Conservation (phyloP, 2,888 invertebrate species). For the Oithona nana region DNA sequence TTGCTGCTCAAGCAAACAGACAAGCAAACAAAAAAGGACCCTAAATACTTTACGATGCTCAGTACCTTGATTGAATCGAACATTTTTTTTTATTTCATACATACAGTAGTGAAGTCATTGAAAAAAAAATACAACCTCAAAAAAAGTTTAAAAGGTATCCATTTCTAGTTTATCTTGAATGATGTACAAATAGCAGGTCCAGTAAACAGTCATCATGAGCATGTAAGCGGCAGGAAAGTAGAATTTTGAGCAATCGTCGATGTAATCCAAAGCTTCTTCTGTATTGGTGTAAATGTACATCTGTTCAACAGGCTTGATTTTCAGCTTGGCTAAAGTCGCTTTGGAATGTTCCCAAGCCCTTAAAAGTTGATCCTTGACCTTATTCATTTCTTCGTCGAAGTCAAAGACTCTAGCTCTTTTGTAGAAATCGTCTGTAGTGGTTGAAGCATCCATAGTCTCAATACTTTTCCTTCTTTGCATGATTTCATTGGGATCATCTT, state of each 20-base stretch:
- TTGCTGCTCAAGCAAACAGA: constrained; percentile 15
- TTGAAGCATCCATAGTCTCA: neutral
- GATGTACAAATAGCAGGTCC: constrained; percentile 25
- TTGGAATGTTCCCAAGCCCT: neutral
- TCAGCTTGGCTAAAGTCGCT: neutral
- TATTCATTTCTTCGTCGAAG: neutral
- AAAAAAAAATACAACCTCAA: no score
- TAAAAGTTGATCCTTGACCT: neutral
- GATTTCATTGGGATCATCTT: neutral
- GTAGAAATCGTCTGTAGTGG: neutral
- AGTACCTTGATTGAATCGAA: no score
- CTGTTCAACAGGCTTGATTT: constrained; percentile 7
- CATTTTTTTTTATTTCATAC: no score
- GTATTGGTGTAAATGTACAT: constrained; percentile 20
- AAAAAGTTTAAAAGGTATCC: neutral
- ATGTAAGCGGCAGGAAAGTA: constrained; percentile 37
- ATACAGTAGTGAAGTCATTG: no score
- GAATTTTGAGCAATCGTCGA: constrained; percentile 38
- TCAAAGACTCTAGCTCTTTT: neutral
- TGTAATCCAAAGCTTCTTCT: constrained; percentile 27
- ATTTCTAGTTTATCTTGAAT: constrained; percentile 23
- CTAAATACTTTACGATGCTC: constrained; percentile 1
- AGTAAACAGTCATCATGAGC: constrained; percentile 36
- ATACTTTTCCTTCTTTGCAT: neutral
- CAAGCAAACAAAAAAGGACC: constrained; percentile 14